Evolutionary conservation across 2,888 invertebrate species (phyloP), one percentile per base, ranked within the genome.

Genomic region (Hetaerina titia): DNA sequence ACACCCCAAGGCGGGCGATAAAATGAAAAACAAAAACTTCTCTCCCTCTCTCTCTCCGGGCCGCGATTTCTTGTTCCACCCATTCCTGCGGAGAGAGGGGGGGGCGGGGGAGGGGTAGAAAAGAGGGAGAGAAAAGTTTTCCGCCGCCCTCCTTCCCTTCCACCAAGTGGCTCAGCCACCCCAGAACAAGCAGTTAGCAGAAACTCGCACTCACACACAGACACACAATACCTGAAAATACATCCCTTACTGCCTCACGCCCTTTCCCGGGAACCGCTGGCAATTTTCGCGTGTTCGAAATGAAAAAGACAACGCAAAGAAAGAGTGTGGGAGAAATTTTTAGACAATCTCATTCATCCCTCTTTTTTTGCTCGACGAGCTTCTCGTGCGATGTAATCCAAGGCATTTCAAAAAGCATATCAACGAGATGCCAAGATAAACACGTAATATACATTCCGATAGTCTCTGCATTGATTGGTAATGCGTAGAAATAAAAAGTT

Each of bases 11-110:
- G 81, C 31, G 81, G 31, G 25, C 25, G 31, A 81, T 81, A 81
- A 81, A 81, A 81, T 31, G 81, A 81, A 81, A 81, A 81, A 81
- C 25, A 31, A 25, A 81, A 81, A 81, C 81, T 81, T 81, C 25
- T 81, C 4, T 31, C 81, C 31, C 7, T 69, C 22, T 69, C 9
- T 69, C 22, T 9, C 69, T 69, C 69, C 6, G 7, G 7, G 4
- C 31, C 81, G n/a, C 81, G 31, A 11, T 81, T 69, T 11, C 69
- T n/a, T 31, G 13, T 81, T 81, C 11, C 31, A 8, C 15, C 31
- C 31, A 13, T 81, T 81, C 1, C 13, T 25, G 45, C 15, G 31
- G 31, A 31, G 81, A 22, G 81, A 81, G 81, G 7, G 1, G n/a
- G n/a, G 17, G 9, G 69, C 4, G 69, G 8, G 69, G 19, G 69